phyloP scores from a whole-genome alignment of 2,113 vertebrate species.

The Phalacrocorax carbo region DNA sequence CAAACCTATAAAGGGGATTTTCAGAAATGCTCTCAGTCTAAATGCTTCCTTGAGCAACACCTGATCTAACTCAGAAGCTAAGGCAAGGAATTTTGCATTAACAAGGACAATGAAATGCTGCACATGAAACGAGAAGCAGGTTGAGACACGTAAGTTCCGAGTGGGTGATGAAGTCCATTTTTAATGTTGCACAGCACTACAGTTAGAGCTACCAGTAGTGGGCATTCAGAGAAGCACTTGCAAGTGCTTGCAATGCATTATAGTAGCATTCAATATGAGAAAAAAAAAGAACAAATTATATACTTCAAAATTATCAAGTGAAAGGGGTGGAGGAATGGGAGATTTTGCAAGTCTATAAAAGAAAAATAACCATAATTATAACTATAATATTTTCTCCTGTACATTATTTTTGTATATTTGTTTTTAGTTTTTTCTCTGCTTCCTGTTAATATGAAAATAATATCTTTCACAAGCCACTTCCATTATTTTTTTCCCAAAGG shows the following conservation, averaged over 20 bases:
- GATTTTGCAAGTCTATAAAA: neutral
- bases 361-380: neutral
- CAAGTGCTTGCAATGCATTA: neutral
- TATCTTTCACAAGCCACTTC: neutral
- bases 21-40: neutral
- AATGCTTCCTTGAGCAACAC: neutral
- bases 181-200: neutral
- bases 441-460: neutral
- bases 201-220: neutral
- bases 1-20: neutral
- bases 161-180: neutral
- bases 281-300: neutral
- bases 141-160: neutral
- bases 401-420: neutral
- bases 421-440: neutral
- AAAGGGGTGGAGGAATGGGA: neutral
- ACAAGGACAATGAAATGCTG: neutral
- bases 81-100: neutral
- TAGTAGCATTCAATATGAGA: neutral
- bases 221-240: neutral
- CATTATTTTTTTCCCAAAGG: neutral
- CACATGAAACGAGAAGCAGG: neutral
- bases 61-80: neutral
- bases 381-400: neutral
- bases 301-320: neutral